phyloP scores from a whole-genome alignment of 35 echinoderm and acorn worm genomes.

The Acanthaster planci region DNA sequence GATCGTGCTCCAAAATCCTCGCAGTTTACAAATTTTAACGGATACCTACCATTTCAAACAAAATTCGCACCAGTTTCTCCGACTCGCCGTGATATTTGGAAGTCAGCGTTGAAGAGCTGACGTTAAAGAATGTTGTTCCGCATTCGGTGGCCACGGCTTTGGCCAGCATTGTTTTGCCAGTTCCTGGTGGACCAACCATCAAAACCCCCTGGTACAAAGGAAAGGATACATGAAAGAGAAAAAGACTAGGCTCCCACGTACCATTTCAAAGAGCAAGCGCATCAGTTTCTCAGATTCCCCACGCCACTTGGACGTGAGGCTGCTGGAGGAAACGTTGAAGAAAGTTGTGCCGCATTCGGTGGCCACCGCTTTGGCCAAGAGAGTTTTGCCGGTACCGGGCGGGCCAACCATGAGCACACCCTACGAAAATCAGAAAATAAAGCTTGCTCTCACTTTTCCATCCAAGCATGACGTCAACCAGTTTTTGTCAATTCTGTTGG shows the following conservation, averaged over 20 bases:
- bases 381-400: constrained; percentile 83
- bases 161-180: constrained; percentile 82
- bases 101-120: constrained; percentile 74
- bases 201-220: constrained; percentile 48
- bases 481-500: not conserved
- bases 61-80: constrained; percentile 79
- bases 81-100: constrained; percentile 88
- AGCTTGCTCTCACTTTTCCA: constrained; percentile 6
- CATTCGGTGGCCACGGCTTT: constrained; percentile 89
- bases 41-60: constrained; percentile 91
- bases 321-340: constrained; percentile 83
- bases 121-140: constrained; percentile 86
- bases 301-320: constrained; percentile 80
- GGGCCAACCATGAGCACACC: constrained; percentile 82
- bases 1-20: no score
- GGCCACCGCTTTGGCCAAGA: constrained; percentile 84
- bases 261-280: constrained; percentile 93
- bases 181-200: constrained; percentile 85
- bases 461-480: not conserved
- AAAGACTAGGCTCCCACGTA: constrained; percentile 36
- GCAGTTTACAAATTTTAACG: not conserved
- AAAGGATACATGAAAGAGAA: not conserved
- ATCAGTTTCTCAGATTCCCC: constrained; percentile 88
- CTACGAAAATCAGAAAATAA: constrained; percentile 37
- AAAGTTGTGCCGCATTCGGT: constrained; percentile 87